Base-by-base conservation (phyloP, 53 echinoderm and acorn worm genomes). In the Apostichopus leukothele region DNA sequence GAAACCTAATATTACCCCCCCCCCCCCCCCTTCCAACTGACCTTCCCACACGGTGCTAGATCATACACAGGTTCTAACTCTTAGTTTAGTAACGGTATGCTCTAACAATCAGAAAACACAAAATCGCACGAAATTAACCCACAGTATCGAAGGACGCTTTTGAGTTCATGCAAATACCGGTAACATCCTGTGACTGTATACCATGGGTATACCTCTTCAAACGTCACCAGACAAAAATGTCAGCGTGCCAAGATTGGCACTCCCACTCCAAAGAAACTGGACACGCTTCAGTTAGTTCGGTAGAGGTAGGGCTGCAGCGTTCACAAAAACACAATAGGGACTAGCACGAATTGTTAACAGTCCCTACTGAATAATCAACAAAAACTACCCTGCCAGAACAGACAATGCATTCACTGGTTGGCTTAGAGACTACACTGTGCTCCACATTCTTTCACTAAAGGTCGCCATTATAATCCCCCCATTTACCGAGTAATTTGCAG, bases 171-270 rank as follows among this genome's bases (percentile, higher is more conserved):
- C 39, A 39, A 39, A 39, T 39, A 39, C 39, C 39, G 16, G 63
- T 63, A 16, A 63, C 63, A 63, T 63, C 63, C 63, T 63, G 63
- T 63, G 63, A 63, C 63, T 63, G 16, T 16, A 61, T 61, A 61
- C 13, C 16, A 63, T 63, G 0, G 16, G 12, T 13, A 63, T 63
- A 13, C 63, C 63, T 13, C 63, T 11, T 50, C 51, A 78, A 76
- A n/a, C 78, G 78, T 79, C 79, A 79, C 79, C 13, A 18, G 19
- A 5, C 79, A 79, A 79, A 53, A 50, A 79, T 79, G 79, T 18
- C 50, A 52, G 53, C 9, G 54, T 50, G 14, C n/a, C 19, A 79
- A 50, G 52, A 79, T 51, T 53, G 79, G 53, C 79, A 79, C 79
- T 79, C 79, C 78, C 51, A 26, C 79, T 52, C 54, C 11, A 12